phyloP scores from a whole-genome alignment of 2,113 vertebrate species.

The Mohoua ochrocephala region DNA sequence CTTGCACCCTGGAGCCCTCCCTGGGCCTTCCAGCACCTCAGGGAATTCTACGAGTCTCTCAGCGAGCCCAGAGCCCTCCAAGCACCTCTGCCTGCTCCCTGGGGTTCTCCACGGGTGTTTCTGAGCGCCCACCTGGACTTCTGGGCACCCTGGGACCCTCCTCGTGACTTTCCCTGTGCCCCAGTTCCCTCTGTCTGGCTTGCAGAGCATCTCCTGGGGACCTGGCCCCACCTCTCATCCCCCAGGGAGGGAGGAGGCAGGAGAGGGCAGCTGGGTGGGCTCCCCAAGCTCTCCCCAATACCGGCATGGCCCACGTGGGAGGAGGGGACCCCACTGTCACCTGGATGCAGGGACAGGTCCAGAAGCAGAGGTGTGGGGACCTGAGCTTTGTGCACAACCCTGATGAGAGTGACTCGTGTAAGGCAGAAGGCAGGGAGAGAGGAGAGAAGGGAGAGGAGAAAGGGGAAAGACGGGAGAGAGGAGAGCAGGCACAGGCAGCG shows the following conservation, averaged over 20 bases:
- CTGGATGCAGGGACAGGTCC: neutral
- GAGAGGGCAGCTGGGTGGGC: neutral
- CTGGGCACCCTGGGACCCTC: neutral
- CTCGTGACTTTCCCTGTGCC: accelerated
- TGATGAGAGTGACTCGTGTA: neutral
- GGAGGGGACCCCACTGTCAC: neutral
- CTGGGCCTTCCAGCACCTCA: neutral
- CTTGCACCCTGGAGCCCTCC: accelerated
- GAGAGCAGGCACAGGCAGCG: neutral
- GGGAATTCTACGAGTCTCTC: neutral
- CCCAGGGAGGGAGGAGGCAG: neutral
- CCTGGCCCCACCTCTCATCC: neutral
- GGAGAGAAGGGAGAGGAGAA: neutral
- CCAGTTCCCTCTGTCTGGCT: neutral
- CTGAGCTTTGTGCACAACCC: constrained; percentile 4
- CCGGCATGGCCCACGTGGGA: accelerated
- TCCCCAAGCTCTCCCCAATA: neutral
- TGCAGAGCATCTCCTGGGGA: neutral
- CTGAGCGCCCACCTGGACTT: accelerated
- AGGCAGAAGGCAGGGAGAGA: neutral
- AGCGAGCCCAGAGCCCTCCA: neutral
- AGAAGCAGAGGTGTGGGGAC: neutral
- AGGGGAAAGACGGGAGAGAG: neutral
- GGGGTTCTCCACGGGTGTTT: neutral
- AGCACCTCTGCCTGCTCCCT: neutral